Conservation (phyloP, 2,888 invertebrate species). For the Desoria tigrina region DNA sequence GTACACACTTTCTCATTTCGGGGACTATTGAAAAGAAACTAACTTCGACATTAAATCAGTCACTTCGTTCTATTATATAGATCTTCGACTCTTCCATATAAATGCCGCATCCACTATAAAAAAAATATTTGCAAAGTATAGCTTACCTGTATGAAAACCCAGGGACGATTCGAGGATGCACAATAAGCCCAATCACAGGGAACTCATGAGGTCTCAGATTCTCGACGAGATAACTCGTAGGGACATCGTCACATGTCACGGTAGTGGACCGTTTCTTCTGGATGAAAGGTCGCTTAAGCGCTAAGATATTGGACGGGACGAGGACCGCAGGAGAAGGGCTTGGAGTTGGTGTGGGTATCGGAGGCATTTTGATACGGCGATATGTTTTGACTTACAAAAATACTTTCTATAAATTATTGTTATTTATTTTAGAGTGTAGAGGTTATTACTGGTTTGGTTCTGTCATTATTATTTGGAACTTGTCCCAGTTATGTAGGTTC, state of each 20-base stretch:
- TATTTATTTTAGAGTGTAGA: no score
- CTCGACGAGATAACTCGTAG: slow-evolving; percentile 66
- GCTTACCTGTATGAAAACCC: slow-evolving; percentile 70
- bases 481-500: no score
- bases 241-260: slow-evolving; percentile 63
- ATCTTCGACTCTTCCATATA: no score
- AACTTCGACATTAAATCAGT: no score
- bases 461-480: no score
- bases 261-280: slow-evolving; percentile 40
- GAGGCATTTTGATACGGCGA: slow-evolving; percentile 24
- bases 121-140: neutral
- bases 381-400: neutral
- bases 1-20: no score
- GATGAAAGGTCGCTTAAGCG: slow-evolving; percentile 24
- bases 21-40: no score
- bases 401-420: neutral
- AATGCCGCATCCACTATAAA: no score
- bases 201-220: slow-evolving; percentile 66
- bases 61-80: no score
- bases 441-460: no score
- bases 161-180: slow-evolving; percentile 70
- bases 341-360: slow-evolving; percentile 17
- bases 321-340: slow-evolving; percentile 21
- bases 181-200: slow-evolving; percentile 71
- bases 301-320: neutral